A percentile compares a stretch with the other conserved stretches of the same genome.
Evolutionary conservation across 2,888 invertebrate species (phyloP).

Genomic region (Pollenia griseotomentosa): DNA sequence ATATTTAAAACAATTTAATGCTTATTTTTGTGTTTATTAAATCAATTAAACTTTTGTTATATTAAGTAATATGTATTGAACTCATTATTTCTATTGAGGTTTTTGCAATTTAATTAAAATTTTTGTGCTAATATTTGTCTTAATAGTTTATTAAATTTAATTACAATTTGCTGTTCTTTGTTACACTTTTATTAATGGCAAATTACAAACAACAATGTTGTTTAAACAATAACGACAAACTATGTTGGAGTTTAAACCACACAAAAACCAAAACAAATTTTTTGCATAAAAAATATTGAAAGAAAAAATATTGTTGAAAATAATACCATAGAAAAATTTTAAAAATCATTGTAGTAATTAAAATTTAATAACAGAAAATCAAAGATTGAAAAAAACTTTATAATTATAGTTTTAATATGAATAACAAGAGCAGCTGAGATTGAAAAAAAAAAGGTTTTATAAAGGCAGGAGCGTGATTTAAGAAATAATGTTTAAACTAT

Average conservation of each 20-base stretch:
- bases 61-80: not conserved
- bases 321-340: not conserved
- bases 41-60: constrained; percentile 30
- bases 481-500: too few species aligned
- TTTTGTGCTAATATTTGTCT: not conserved
- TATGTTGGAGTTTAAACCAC: not conserved
- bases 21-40: not conserved
- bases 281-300: constrained; percentile 39
- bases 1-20: too few species aligned
- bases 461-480: not conserved
- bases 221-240: constrained; percentile 6
- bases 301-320: not conserved
- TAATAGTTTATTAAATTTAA: not conserved
- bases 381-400: constrained; percentile 10
- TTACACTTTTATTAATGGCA: constrained; percentile 18
- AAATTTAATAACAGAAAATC: constrained; percentile 43
- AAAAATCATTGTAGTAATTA: constrained; percentile 55
- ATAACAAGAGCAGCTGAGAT: constrained; percentile 21
- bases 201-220: not conserved
- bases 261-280: constrained; percentile 8
- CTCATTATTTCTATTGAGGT: not conserved
- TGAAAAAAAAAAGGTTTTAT: not conserved
- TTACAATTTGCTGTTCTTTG: not conserved
- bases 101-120: constrained; percentile 4
- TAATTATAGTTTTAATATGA: constrained; percentile 19